phyloP scores from a whole-genome alignment of 2,888 invertebrate species.

The Diadegma fenestrale region DNA sequence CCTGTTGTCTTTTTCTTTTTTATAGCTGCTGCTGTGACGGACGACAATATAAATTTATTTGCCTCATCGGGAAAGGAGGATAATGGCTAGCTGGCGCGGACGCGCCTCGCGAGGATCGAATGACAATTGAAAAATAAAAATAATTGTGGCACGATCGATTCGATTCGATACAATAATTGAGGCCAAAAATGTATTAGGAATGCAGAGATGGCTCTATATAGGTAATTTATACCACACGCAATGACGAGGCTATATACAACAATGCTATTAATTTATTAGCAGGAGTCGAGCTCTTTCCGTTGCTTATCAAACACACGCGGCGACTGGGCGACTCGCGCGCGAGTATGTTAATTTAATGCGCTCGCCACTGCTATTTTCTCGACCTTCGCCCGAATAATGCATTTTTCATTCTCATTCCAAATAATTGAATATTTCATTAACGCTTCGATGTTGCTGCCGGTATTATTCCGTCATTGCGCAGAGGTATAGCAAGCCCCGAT shows the following conservation, averaged over 20 bases:
- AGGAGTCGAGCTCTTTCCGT: neutral
- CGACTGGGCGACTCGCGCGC: too few species aligned
- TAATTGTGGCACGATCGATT: constrained; percentile 58
- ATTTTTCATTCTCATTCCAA: constrained; percentile 28
- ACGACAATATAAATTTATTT: too few species aligned
- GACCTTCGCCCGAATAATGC: constrained; percentile 48
- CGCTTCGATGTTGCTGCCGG: neutral
- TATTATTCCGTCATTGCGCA: too few species aligned
- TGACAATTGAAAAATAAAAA: constrained; percentile 41
- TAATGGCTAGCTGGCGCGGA: too few species aligned
- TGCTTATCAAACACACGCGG: too few species aligned
- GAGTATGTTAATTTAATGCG: neutral
- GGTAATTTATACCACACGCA: neutral
- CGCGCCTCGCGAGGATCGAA: too few species aligned
- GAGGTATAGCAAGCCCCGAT: too few species aligned
- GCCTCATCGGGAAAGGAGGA: too few species aligned
- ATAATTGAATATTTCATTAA: constrained; percentile 22
- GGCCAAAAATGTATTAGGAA: neutral
- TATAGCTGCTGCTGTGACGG: neutral
- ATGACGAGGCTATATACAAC: neutral
- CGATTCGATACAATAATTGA: neutral
- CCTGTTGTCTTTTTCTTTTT: neutral
- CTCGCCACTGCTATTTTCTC: neutral
- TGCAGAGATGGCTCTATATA: neutral
- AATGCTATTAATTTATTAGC: constrained; percentile 25